phyloP scores from a whole-genome alignment of 2,113 vertebrate species.

The Mirza zaza region DNA sequence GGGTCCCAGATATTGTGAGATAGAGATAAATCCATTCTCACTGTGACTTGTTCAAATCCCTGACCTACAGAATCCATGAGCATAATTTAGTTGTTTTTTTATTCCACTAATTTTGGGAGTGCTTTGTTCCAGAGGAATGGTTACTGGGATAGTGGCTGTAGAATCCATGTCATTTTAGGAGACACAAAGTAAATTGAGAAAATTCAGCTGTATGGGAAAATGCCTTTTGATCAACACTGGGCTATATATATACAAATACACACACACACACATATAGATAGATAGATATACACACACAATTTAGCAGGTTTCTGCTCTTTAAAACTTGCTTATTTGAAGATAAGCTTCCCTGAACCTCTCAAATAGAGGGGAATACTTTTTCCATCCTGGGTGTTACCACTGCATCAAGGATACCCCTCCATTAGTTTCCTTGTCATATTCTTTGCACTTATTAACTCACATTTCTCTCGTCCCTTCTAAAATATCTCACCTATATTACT shows the following conservation, averaged over 20 bases:
- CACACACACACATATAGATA: not conserved
- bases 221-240: not conserved
- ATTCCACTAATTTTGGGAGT: not conserved
- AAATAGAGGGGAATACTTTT: not conserved
- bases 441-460: not conserved
- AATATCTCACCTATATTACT: not conserved
- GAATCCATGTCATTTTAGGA: slow-evolving; percentile 10
- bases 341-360: not conserved
- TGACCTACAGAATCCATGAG: not conserved
- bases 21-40: not conserved
- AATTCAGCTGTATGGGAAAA: not conserved
- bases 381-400: not conserved
- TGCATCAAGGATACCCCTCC: not conserved
- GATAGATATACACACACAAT: not conserved
- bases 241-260: not conserved
- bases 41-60: not conserved
- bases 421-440: not conserved
- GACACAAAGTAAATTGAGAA: not conserved
- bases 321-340: not conserved
- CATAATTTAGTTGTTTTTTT: not conserved
- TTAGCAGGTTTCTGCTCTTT: not conserved
- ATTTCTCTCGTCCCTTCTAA: not conserved
- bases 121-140: not conserved
- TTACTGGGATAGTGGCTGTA: not conserved
- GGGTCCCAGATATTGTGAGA: not conserved